Evolutionary conservation across 1,140 invertebrate genomes (phyloP).

Genomic region (Tenebrio molitor): DNA sequence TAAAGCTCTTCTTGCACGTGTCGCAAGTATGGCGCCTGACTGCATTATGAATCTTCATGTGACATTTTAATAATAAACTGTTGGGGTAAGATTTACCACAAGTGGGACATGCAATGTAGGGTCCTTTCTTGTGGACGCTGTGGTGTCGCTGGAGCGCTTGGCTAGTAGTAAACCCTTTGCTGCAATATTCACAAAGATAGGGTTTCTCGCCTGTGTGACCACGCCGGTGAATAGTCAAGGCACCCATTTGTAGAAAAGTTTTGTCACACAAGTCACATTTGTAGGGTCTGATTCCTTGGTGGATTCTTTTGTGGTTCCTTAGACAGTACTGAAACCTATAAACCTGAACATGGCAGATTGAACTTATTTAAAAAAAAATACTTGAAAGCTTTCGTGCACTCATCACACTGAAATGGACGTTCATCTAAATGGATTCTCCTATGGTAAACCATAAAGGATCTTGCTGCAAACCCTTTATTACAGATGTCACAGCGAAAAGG

Average conservation of each 20-base stretch:
- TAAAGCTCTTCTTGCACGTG: conserved; percentile 57
- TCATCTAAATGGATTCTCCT: conserved; percentile 50
- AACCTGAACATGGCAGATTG: neutral
- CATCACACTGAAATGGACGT: conserved; percentile 57
- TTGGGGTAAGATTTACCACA: neutral
- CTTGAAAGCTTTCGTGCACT: conserved; percentile 60
- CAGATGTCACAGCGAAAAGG: conserved; percentile 44
- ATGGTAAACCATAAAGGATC: neutral
- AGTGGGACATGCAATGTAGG: neutral
- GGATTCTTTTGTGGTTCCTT: conserved; percentile 63
- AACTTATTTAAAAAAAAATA: neutral
- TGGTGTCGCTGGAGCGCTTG: conserved; percentile 53
- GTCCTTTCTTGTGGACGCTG: neutral
- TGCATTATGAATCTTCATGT: neutral
- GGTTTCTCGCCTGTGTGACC: neutral
- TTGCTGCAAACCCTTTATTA: conserved; percentile 28
- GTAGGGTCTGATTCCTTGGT: conserved; percentile 56
- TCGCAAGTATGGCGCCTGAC: neutral
- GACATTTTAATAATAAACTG: neutral
- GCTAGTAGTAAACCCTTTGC: conserved; percentile 65
- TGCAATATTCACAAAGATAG: conserved; percentile 58
- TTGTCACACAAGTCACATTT: conserved; percentile 73
- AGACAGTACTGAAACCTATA: conserved; percentile 58
- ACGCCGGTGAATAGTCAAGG: neutral
- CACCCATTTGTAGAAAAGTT: conserved; percentile 68